These are phyloP conservation scores for Anthophora plumipes DNA, from an alignment of 2,888 invertebrate species.

Conservation along the genomic window DNA sequence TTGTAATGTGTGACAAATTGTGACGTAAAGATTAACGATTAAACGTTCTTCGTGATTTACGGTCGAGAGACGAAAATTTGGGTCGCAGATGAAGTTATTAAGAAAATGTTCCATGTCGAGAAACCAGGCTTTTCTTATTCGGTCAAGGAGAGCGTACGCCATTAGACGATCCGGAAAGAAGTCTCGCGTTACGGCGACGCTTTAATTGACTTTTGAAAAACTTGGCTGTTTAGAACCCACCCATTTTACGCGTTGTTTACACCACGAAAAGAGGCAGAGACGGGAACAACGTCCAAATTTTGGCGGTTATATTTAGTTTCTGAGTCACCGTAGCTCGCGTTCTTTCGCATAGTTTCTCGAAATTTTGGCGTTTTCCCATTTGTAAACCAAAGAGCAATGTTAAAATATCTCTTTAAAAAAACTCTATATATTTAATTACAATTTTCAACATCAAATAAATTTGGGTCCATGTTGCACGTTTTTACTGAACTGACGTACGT, in stretches of 20 bases:
- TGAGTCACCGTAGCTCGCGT: constrained; percentile 67
- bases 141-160: constrained; percentile 31
- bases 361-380: constrained; percentile 17
- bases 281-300: constrained; percentile 59
- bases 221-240: constrained; percentile 8
- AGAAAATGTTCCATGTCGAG: background rate
- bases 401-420: too few species aligned
- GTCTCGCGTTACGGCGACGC: constrained; percentile 50
- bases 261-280: constrained; percentile 39
- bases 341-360: constrained; percentile 41
- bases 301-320: constrained; percentile 75
- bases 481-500: too few species aligned
- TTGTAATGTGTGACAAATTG: too few species aligned
- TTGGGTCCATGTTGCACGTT: too few species aligned
- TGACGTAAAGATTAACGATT: too few species aligned
- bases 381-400: background rate
- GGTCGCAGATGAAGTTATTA: constrained; percentile 29
- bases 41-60: background rate
- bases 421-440: too few species aligned
- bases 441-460: too few species aligned
- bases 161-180: constrained; percentile 38
- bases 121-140: constrained; percentile 34
- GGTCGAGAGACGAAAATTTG: constrained; percentile 8
- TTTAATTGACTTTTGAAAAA: constrained; percentile 57
- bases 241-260: constrained; percentile 33